These are phyloP conservation scores for Grammomys dolichurus DNA, from an alignment of 2,113 vertebrate genomes.

Conservation along the genomic window DNA sequence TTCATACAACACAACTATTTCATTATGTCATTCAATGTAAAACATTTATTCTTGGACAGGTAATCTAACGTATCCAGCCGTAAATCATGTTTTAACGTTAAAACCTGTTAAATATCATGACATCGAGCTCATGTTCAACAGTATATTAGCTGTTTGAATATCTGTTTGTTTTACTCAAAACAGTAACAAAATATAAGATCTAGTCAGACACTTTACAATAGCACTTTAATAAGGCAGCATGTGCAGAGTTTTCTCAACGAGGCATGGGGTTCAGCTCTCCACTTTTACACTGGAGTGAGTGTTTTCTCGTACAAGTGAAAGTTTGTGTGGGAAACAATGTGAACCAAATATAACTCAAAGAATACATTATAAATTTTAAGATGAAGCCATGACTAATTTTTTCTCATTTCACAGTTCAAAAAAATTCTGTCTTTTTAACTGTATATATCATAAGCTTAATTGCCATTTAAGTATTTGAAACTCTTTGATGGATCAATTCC, in stretches of 20 bases:
- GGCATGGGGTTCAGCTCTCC: neutral
- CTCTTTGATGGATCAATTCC: neutral
- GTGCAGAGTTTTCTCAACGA: neutral
- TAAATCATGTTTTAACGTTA: neutral
- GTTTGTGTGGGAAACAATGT: neutral
- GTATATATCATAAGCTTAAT: slow-evolving; percentile 25
- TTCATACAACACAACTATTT: neutral
- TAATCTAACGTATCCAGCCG: neutral
- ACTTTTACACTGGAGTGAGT: neutral
- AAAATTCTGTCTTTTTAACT: slow-evolving; percentile 5
- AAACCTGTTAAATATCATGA: neutral
- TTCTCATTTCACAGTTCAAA: slow-evolving; percentile 22
- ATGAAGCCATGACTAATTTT: slow-evolving; percentile 22
- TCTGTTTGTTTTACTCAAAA: slow-evolving; percentile 14
- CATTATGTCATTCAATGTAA: neutral
- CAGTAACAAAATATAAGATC: slow-evolving; percentile 16
- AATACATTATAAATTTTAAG: slow-evolving; percentile 19
- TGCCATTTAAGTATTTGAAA: slow-evolving; percentile 40
- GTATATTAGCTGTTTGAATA: neutral
- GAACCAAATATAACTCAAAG: neutral
- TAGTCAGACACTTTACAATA: neutral
- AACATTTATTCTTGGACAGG: neutral
- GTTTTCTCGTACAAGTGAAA: neutral
- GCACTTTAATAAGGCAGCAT: slow-evolving; percentile 22
- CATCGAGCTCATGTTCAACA: neutral